Evolutionary conservation across 2,797 vertebrate species (phyloP), one percentile per base, ranked within the genome.

Genomic region (Hylomyscus alleni): DNA sequence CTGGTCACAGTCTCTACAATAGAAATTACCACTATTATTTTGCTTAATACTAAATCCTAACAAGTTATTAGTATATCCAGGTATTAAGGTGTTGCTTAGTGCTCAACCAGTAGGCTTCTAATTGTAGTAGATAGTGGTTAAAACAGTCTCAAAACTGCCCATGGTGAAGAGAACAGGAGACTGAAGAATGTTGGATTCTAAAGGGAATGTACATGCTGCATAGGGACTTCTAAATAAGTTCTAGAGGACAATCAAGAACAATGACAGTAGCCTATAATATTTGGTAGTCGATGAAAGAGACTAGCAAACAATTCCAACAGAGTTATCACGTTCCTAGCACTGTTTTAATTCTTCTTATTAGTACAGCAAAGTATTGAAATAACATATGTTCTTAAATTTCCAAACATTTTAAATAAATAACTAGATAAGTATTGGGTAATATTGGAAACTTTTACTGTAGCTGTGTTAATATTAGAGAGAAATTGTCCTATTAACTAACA

Each of bases 401-500:
- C 29, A 85, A 50, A 6, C 8, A 44, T 31, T 47, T 19, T 20
- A 0, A 83, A 40, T 62, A 56, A n/a, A 2, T 60, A 60, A 29
- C 9, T 34, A 34, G 4, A 6, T 65, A 65, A 50, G 7, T 50
- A 47, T 34, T 5, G 7, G 9, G 5, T 84, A 85, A 47, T 84
- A 4, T 67, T 80, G 50, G 78, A 96, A 84, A 88, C 76, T 72
- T 77, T 96, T 89, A 7, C 29, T 95, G 6, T 62, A 62, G 65
- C 52, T 87, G 22, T 83, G 19, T 20, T 65, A 31, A 29, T 10
- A 67, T 10, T 34, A 67, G 29, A 34, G 5, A 7, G 26, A 84
- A 93, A 56, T 40, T 13, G 78, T 89, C 19, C 29, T 47, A 65
- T 81, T 73, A 24, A 54, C 12, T 52, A 60, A 47, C 14, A 54